phyloP scores from a whole-genome alignment of 2,113 vertebrate species.

The Ceuthmochares aereus region DNA sequence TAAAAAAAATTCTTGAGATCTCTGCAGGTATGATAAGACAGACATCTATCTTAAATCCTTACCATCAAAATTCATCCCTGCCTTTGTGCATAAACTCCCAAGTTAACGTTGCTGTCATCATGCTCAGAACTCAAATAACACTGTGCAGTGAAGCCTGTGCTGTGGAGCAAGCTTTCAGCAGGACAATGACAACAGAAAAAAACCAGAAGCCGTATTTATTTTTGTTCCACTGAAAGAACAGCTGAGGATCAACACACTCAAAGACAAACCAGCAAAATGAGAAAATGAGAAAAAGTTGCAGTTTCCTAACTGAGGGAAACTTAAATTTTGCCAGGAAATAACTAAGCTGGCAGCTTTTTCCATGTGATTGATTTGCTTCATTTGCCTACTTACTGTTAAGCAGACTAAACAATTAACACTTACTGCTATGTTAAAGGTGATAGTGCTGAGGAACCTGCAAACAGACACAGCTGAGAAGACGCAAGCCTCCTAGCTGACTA shows the following conservation, averaged over 20 bases:
- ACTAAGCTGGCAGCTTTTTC: not conserved
- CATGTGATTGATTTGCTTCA: not conserved
- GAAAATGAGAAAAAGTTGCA: not conserved
- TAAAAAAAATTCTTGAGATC: not conserved
- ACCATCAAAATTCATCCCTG: not conserved
- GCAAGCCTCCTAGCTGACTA: not conserved
- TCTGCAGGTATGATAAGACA: not conserved
- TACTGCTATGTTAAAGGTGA: not conserved
- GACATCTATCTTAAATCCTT: not conserved
- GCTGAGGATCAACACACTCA: not conserved
- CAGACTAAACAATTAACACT: not conserved
- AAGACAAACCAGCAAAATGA: not conserved
- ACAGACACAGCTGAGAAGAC: not conserved
- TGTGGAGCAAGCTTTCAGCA: rapidly evolving
- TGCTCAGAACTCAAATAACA: not conserved
- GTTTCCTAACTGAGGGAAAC: not conserved
- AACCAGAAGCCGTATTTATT: not conserved
- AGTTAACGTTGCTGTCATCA: not conserved
- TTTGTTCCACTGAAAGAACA: not conserved
- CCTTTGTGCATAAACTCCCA: not conserved
- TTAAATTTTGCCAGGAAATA: not conserved
- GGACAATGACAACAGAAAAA: not conserved
- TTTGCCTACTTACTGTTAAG: not conserved
- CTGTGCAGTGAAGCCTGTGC: not conserved
- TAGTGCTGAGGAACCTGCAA: not conserved